Base-by-base conservation (phyloP, 2,113 vertebrate genomes). In the Perognathus longimembris region DNA sequence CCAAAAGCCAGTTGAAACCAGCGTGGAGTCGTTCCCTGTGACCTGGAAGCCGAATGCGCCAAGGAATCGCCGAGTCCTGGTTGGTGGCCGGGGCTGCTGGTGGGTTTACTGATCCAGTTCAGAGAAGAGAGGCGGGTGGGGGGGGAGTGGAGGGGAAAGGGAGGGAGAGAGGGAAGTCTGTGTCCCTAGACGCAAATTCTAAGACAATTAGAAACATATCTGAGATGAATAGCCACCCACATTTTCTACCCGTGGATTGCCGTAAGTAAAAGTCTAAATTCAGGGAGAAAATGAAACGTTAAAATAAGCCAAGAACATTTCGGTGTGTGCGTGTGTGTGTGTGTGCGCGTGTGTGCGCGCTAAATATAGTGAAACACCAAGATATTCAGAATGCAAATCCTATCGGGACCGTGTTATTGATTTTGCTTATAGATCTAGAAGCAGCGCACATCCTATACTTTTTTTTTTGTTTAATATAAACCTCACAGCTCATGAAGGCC, bases 391-490 rank as follows among this genome's bases (percentile, higher is more conserved):
- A 86, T 89, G 40, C 50, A 89, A 38, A 34, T 71, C 67, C 32
- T 89, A 34, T 88, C 81, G 42, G 91, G 88, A 88, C 21, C 91
- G 70, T 61, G 88, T 73, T 94, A 38, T 2, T 50, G 21, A 18
- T 78, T 80, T 92, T 93, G 9, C 94, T 76, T 92, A 75, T 21
- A 96, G 59, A 96, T 93, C 95, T 93, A 96, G 96, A 97, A 95
- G 86, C 64, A 61, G 5, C 74, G 86, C 71, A 45, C 22, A 71
- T 66, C 26, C 7, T 94, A 92, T 88, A 54, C n/a, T 94, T 97
- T 94, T 89, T 86, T n/a, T n/a, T n/a, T n/a, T n/a, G n/a, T n/a
- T n/a, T n/a, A n/a, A n/a, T n/a, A 81, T 92, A 96, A 97, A 95
- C 75, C 38, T 94, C 75, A 36, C n/a, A 94, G 92, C 42, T 95